Evolutionary conservation across 1,140 invertebrate species (phyloP), one percentile per base, ranked within the genome.

Genomic region (Papilio glaucus): DNA sequence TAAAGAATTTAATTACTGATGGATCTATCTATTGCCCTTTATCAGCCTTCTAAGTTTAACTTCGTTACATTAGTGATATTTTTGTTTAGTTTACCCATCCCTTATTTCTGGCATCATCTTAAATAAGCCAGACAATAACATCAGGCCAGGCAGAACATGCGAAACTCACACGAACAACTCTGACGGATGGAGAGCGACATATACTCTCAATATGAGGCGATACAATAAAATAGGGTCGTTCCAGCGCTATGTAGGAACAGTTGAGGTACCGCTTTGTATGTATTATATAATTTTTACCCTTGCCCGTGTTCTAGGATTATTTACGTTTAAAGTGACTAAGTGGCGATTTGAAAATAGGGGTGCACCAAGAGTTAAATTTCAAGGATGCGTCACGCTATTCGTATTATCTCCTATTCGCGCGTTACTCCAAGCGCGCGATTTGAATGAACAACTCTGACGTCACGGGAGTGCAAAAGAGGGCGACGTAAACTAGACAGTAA

Each of bases 391-490:
- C 42, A n/a, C 15, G 15, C 15, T 49, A 21, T 49, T 9, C 15
- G 6, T 49, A 2, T 49, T 24, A 21, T 49, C 15, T 49, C 0
- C 45, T 21, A 8, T 15, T 1, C 5, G 41, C 4, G 7, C 42
- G 42, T 45, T 18, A 9, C 15, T 49, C 7, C 45, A 49, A 21
- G 21, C 45, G 45, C 21, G 45, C 45, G 45, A 4, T 21, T 49
- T 49, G 45, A 9, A 49, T 18, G 45, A 21, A 49, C 15, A 49
- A 49, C 21, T 49, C 45, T 49, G 45, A 49, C 45, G 18, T 49
- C 45, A 49, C 8, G 45, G 18, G 4, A 24, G 7, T 21, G 18
- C 0, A 21, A 49, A 49, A 49, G 45, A 49, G 45, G 21, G 21
- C 15, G 45, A 24, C 10, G 21, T 15, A 45, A 21, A 21, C 18